Percentiles rank a stretch among this genome's conserved stretches.
These are phyloP conservation scores for Lytechinus pictus DNA, from an alignment of 35 echinoderm and acorn worm genomes.

Conservation along the genomic window DNA sequence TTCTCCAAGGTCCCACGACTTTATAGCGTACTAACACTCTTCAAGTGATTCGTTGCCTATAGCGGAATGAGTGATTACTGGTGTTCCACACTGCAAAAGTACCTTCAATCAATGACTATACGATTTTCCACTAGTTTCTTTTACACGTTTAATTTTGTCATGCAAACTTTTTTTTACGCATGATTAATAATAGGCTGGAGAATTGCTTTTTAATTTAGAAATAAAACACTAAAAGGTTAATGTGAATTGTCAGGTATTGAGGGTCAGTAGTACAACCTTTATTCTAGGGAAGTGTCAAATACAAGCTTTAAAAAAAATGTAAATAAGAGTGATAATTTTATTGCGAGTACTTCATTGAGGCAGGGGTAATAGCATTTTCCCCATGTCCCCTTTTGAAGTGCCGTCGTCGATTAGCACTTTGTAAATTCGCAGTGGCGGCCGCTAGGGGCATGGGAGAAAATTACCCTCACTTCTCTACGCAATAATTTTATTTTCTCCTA, in stretches of 20 bases:
- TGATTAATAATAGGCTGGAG: neutral
- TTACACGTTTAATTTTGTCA: neutral
- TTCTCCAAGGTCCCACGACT: too few species aligned
- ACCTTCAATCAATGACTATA: neutral
- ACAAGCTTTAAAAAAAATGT: neutral
- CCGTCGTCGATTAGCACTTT: too few species aligned
- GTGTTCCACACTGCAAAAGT: neutral
- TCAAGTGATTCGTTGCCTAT: neutral
- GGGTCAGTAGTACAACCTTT: neutral
- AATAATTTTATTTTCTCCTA: too few species aligned
- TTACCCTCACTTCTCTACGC: too few species aligned
- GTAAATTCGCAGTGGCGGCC: too few species aligned
- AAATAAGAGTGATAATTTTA: neutral
- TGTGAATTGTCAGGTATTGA: neutral
- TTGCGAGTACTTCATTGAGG: too few species aligned
- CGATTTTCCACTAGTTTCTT: neutral
- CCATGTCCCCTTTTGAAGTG: too few species aligned
- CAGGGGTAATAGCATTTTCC: too few species aligned
- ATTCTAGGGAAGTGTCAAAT: neutral
- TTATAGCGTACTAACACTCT: too few species aligned
- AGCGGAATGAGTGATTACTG: neutral
- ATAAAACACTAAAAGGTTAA: neutral
- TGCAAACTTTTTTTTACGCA: neutral
- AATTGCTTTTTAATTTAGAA: neutral
- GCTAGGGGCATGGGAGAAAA: too few species aligned